Conservation (phyloP, 2,113 vertebrate genomes). For the Manacus vitellinus region DNA sequence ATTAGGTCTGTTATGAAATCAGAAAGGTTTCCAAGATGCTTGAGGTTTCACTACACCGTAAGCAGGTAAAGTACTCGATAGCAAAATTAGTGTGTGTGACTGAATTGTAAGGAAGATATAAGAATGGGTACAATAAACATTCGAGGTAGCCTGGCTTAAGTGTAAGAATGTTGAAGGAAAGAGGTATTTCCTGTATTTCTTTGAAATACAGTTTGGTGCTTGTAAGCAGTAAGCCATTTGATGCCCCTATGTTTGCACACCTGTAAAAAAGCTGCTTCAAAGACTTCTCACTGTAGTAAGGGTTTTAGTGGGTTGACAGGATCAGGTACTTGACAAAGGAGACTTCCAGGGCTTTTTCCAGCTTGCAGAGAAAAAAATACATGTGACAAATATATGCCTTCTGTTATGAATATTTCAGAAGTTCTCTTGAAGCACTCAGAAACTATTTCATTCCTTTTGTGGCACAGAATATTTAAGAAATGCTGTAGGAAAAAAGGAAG, state of each 20-base stretch:
- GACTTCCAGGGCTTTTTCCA: background rate
- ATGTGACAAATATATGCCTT: background rate
- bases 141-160: accelerated
- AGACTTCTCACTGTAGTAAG: background rate
- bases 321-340: background rate
- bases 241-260: background rate
- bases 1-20: background rate
- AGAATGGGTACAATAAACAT: background rate
- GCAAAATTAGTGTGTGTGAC: background rate
- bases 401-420: background rate
- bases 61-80: background rate
- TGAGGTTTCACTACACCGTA: background rate
- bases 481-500: background rate
- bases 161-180: background rate
- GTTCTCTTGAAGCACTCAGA: background rate
- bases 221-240: background rate
- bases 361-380: background rate
- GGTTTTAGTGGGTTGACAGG: background rate
- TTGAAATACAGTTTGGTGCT: background rate
- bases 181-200: background rate
- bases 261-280: background rate
- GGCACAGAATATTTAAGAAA: background rate
- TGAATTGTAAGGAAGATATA: background rate
- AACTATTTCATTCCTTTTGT: background rate
- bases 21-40: background rate